Base-by-base conservation (phyloP, 2,888 invertebrate species). In the Cerceris rybyensis region DNA sequence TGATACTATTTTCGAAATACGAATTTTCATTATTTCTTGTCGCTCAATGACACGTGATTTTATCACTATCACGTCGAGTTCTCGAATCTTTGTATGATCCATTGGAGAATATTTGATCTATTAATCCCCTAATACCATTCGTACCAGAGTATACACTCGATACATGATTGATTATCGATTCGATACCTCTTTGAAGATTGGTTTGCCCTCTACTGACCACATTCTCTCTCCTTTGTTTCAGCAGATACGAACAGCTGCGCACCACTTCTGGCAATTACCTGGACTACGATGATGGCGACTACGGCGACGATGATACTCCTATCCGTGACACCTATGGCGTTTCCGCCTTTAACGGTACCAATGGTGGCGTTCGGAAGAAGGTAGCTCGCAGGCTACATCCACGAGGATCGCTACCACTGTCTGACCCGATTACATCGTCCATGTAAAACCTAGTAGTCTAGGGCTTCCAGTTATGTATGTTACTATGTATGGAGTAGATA, bases 401-500 rank as follows among this genome's bases (percentile, higher is more conserved):
- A 64, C 66, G 67, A 75, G 82, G 75, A 87, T 81, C 86, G 68
- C 84, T 83, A 81, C 87, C 83, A 85, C 84, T 85, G 81, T 86
- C 86, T 88, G 83, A 89, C 86, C 87, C 88, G 87, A 91, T 89
- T 88, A 89, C 89, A 91, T 91, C 91, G 91, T 92, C 91, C 91
- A 90, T 90, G 89, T 91, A 91, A 92, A 91, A 90, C 90, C 90
- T 91, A 92, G 92, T 92, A 92, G 92, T 88, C 91, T 92, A 92
- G 92, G 91, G 92, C 92, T 92, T 92, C 92, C 92, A 92, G 89
- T 91, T 91, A 91, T 91, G 88, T 91, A 91, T 91, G 89, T 92
- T 90, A 92, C 90, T 89, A 91, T 90, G 88, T 92, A 91, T 89
- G 89, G 86, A 90, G 87, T 92, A 92, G 91, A 87, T 91, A 91